Conservation (phyloP, 2,888 invertebrate species). For the Spodoptera picta region DNA sequence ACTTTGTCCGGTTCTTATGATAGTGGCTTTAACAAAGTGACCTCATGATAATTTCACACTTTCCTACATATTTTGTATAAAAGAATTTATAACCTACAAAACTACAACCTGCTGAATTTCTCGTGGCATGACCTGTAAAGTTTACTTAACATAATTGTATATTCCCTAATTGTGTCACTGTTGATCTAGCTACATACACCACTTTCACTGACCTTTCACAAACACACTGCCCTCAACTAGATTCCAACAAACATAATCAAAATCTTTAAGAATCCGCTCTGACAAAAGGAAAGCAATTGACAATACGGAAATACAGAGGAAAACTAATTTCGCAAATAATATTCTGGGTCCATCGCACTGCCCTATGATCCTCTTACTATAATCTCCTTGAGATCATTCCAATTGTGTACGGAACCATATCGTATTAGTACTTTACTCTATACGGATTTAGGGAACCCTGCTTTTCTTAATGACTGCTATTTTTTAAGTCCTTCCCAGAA, state of each 20-base stretch:
- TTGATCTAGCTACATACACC: too few relatives aligned
- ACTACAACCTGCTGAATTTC: too few relatives aligned
- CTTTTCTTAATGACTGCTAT: constrained; percentile 46
- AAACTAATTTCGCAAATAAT: constrained; percentile 59
- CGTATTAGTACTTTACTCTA: constrained; percentile 44
- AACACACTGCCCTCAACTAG: constrained; percentile 11
- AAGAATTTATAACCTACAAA: too few relatives aligned
- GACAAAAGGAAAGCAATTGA: constrained; percentile 43
- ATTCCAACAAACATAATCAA: constrained; percentile 23
- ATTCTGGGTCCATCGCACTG: constrained; percentile 35
- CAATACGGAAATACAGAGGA: constrained; percentile 37
- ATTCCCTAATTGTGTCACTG: too few relatives aligned
- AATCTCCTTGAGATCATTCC: constrained; percentile 62
- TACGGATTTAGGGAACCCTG: constrained; percentile 42
- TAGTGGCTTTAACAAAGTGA: too few relatives aligned
- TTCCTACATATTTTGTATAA: too few relatives aligned
- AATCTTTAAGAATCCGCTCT: constrained; percentile 19
- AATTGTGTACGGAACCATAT: constrained; percentile 42
- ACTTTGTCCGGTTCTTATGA: too few relatives aligned
- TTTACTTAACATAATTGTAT: too few relatives aligned
- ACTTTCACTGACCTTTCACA: constrained; percentile 13
- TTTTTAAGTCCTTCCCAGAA: constrained; percentile 38
- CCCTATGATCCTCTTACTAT: constrained; percentile 62
- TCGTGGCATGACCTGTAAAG: too few relatives aligned
- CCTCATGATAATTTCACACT: too few relatives aligned